Evolutionary conservation across 2,888 invertebrate genomes (phyloP).

Genomic region (Dione vanillae): DNA sequence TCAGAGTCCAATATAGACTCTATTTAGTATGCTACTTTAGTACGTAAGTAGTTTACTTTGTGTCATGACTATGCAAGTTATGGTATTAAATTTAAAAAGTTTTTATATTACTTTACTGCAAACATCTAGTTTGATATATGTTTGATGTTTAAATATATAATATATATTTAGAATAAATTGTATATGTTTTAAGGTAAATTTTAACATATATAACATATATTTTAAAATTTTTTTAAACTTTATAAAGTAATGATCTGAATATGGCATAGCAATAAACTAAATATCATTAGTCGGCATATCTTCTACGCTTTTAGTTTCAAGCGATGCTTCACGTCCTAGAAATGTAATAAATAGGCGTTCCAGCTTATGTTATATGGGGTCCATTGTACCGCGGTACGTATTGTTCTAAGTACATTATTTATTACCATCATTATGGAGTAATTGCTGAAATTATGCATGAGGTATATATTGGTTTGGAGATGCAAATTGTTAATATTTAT

Average conservation of each 20-base stretch:
- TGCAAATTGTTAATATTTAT: slow-evolving; percentile 16
- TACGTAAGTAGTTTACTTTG: slow-evolving; percentile 17
- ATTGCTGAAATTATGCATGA: slow-evolving; percentile 34
- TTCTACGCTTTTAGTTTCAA: slow-evolving; percentile 34
- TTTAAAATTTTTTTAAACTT: not conserved
- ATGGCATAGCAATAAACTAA: slow-evolving; percentile 2
- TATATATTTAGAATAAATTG: not conserved
- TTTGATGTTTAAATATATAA: too few species aligned
- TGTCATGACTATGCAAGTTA: not conserved
- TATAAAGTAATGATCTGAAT: not conserved
- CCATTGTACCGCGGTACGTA: slow-evolving; percentile 41
- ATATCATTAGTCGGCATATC: slow-evolving; percentile 20
- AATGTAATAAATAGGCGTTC: slow-evolving; percentile 43
- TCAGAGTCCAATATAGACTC: slow-evolving; percentile 34
- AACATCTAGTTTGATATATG: not conserved
- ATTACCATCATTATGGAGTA: slow-evolving; percentile 38
- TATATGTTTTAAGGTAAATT: too few species aligned
- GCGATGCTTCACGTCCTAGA: slow-evolving; percentile 37
- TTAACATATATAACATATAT: not conserved
- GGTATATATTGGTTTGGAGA: slow-evolving; percentile 23
- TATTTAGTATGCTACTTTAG: slow-evolving; percentile 30
- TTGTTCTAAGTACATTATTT: slow-evolving; percentile 43
- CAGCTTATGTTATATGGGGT: slow-evolving; percentile 36
- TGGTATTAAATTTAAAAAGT: not conserved
- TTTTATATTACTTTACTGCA: not conserved